These are phyloP conservation scores for Myoxocephalus aenaeus DNA, from an alignment of 2,797 vertebrate species.

Conservation along the genomic window DNA sequence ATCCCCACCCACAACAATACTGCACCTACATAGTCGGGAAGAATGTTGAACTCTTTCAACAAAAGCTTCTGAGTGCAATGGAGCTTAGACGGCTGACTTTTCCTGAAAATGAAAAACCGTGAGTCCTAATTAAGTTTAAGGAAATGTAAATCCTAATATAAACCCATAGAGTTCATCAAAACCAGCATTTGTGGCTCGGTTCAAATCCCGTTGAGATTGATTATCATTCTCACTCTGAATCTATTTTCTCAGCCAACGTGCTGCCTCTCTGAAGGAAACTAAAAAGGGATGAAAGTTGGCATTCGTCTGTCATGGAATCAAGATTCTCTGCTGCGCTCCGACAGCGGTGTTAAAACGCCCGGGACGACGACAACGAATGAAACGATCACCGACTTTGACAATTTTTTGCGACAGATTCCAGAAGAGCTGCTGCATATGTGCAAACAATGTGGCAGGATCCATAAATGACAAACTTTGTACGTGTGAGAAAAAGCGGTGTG, in stretches of 20 bases:
- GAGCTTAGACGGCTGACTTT: slow-evolving; percentile 17
- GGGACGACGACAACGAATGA: slow-evolving; percentile 27
- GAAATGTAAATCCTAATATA: slow-evolving; percentile 45
- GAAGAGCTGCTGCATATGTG: slow-evolving; percentile 45
- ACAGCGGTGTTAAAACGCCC: slow-evolving; percentile 30
- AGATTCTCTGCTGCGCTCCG: slow-evolving; percentile 34
- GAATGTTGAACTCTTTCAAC: slow-evolving; percentile 14
- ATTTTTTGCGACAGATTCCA: slow-evolving; percentile 49
- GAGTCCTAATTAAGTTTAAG: slow-evolving; percentile 44
- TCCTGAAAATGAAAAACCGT: neutral
- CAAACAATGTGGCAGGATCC: slow-evolving; percentile 58
- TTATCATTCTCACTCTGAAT: slow-evolving; percentile 59
- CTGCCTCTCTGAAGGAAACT: slow-evolving; percentile 52
- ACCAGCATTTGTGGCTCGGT: slow-evolving; percentile 27
- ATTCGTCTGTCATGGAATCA: slow-evolving; percentile 65
- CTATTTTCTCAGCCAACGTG: slow-evolving; percentile 42
- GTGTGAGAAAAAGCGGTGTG: slow-evolving; percentile 60
- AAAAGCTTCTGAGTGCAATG: slow-evolving; percentile 33
- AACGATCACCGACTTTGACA: slow-evolving; percentile 54
- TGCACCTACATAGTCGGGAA: slow-evolving; percentile 36
- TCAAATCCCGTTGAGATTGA: slow-evolving; percentile 52
- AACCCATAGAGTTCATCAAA: slow-evolving; percentile 60
- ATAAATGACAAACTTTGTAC: slow-evolving; percentile 53
- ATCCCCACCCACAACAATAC: slow-evolving; percentile 51
- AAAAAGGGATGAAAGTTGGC: slow-evolving; percentile 70